A percentile compares a stretch with the other conserved stretches of the same genome.
Conservation (phyloP, 2,888 invertebrate species). For the Eupithecia dodoneata region DNA sequence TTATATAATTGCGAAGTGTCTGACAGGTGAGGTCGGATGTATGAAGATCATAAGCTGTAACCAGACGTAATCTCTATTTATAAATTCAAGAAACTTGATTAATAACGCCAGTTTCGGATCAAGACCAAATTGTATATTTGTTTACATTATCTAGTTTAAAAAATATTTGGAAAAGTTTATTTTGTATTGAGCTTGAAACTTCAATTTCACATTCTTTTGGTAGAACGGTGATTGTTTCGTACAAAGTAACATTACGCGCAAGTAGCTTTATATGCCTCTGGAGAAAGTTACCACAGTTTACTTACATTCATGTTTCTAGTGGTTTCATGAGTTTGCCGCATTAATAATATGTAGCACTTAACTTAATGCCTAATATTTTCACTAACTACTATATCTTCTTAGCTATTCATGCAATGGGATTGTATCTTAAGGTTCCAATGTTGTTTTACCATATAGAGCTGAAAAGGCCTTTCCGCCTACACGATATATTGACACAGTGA, state of each 20-base stretch:
- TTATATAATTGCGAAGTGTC: constrained; percentile 53
- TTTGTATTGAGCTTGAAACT: constrained; percentile 23
- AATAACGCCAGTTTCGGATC: constrained; percentile 34
- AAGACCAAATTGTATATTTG: constrained; percentile 24
- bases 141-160: background rate
- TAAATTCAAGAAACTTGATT: constrained; percentile 49
- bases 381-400: too few species aligned
- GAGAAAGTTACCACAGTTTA: constrained; percentile 65
- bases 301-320: constrained; percentile 44
- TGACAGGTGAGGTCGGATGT: constrained; percentile 58
- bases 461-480: constrained; percentile 76
- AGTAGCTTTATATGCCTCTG: constrained; percentile 50
- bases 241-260: constrained; percentile 39
- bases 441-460: constrained; percentile 58
- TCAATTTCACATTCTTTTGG: constrained; percentile 44
- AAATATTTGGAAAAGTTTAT: background rate
- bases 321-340: constrained; percentile 38
- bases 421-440: constrained; percentile 47
- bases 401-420: constrained; percentile 20
- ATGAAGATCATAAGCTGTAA: constrained; percentile 11
- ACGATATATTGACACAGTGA: constrained; percentile 76
- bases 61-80: constrained; percentile 58
- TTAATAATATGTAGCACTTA: constrained; percentile 21
- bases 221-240: constrained; percentile 61
- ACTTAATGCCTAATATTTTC: constrained; percentile 1